Evolutionary conservation across 2,888 invertebrate genomes (phyloP), one percentile per base, ranked within the genome.

Genomic region (Rhogogaster chlorosoma): DNA sequence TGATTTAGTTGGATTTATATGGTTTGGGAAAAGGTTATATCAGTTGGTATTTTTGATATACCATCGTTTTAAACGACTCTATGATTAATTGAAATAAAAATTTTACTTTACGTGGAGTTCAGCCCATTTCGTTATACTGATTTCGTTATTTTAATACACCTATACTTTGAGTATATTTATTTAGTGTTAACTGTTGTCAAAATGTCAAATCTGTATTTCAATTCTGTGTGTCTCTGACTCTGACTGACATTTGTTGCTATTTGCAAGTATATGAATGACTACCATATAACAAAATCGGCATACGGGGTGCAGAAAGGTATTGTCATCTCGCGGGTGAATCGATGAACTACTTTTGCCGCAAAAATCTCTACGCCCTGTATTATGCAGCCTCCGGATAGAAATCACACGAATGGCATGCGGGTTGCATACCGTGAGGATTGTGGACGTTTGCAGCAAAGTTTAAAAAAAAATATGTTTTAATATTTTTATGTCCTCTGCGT

Each of bases 71-170:
- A 38, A 36, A 77, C 49, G 26, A 38, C n/a, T 49, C 36, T 45
- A 49, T 29, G 22, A 22, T 61, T n/a, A 61, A 38, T 22, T 61
- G 15, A 22, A 80, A 80, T 61, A 38, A 38, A 61, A 61, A 80
- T 38, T 42, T 1, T 73, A 36, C 10, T 3, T 80, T 36, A 80
- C 36, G n/a, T 38, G 15, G 38, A 36, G 26, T 80, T 80, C 80
- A 61, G 61, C 80, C 80, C 80, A 80, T 80, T 15, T 57, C 61
- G 80, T 36, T 38, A 61, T 12, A 61, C 32, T 36, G 45, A 22
- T 61, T 80, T 38, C 10, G 22, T 22, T 80, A 61, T 36, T 80
- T 49, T 38, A 26, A 61, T 80, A 61, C 15, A 22, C 4, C 7
- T 42, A n/a, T n/a, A 29, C 26, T 29, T 53, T 32, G 26, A 75